A percentile compares a stretch with the other conserved stretches of the same genome.
phyloP scores from a whole-genome alignment of 1,140 invertebrate species.

The Pomacea maculata region DNA sequence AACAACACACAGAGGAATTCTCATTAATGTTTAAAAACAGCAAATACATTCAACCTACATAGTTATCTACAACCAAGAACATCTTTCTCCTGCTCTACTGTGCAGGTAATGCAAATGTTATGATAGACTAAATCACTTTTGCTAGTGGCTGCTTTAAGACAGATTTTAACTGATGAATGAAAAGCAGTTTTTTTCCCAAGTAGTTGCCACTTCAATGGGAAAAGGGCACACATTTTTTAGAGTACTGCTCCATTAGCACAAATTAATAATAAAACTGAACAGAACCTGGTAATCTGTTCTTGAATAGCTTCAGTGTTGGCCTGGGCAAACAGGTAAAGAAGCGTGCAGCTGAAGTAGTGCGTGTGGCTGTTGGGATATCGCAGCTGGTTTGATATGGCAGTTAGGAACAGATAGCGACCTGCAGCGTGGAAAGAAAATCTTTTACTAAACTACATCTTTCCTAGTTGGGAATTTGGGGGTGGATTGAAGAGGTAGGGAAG shows the following conservation, averaged over 20 bases:
- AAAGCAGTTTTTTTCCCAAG: background rate
- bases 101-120: background rate
- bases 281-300: constrained; percentile 75
- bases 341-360: constrained; percentile 97
- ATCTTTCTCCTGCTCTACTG: background rate
- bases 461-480: too few relatives aligned
- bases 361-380: constrained; percentile 99
- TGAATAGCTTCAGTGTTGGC: constrained; percentile 97
- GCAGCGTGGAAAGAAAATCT: background rate
- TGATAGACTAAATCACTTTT: background rate
- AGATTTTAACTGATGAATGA: background rate
- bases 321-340: constrained; percentile 97
- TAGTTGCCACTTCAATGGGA: background rate
- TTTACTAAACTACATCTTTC: too few relatives aligned
- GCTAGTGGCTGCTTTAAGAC: background rate
- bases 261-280: background rate
- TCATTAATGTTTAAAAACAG: background rate
- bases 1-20: background rate
- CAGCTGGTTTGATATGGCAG: constrained; percentile 97
- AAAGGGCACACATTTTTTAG: background rate
- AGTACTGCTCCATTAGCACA: background rate
- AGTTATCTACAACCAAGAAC: background rate
- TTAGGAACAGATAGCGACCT: constrained; percentile 93
- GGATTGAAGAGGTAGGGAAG: too few relatives aligned
- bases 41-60: background rate